Conservation (phyloP, 1,140 invertebrate species). For the Drosophila sucinea region DNA sequence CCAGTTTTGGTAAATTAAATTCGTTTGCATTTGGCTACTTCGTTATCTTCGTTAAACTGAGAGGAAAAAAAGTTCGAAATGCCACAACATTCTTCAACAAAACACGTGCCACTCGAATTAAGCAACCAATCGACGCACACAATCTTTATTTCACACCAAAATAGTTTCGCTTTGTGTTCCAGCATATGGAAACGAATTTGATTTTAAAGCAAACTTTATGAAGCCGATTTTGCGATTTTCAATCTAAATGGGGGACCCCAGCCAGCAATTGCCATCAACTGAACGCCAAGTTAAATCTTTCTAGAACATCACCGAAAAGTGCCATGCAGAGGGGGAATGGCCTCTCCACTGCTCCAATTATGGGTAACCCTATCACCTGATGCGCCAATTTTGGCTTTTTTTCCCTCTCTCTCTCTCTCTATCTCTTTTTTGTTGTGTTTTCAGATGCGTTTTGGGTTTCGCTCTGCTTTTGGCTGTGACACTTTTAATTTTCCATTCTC, state of each 20-base stretch:
- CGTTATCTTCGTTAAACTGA: too few species aligned
- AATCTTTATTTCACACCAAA: background rate
- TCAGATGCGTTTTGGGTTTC: conserved; percentile 25
- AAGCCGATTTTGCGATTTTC: background rate
- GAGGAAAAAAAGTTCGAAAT: too few species aligned
- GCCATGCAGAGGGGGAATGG: conserved; percentile 4
- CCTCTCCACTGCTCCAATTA: conserved; percentile 60
- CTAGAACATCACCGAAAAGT: conserved; percentile 33
- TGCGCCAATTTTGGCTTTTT: conserved; percentile 21
- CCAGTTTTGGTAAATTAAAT: too few species aligned
- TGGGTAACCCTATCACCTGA: conserved; percentile 54
- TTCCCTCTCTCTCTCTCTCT: too few species aligned
- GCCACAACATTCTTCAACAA: too few species aligned
- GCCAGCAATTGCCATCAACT: background rate
- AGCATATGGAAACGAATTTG: background rate
- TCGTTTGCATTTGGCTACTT: too few species aligned
- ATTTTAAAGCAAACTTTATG: conserved; percentile 1
- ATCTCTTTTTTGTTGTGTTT: conserved; percentile 9
- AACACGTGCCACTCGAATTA: too few species aligned
- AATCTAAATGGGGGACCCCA: background rate
- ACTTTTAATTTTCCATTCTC: conserved; percentile 57
- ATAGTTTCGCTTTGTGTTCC: background rate
- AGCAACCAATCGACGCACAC: too few species aligned
- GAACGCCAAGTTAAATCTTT: conserved; percentile 19
- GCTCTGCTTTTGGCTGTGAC: conserved; percentile 27